These are phyloP conservation scores for Gasterosteus nipponicus DNA, from an alignment of 2,113 vertebrate species.

Conservation along the genomic window DNA sequence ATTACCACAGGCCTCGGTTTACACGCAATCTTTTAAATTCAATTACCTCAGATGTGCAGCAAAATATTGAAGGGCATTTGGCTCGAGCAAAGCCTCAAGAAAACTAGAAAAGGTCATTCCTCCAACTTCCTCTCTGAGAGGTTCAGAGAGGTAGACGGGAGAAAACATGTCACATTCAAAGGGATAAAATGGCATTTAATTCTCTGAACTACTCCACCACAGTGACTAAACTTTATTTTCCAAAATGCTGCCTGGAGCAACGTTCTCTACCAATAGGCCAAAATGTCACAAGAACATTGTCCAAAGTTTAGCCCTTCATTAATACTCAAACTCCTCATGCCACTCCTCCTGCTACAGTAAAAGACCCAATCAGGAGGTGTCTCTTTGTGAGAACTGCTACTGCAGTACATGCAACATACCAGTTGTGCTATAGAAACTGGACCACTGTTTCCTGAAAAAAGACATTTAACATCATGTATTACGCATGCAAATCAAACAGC, in stretches of 20 bases:
- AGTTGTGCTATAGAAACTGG: conserved; percentile 27
- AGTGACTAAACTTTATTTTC: conserved; percentile 57
- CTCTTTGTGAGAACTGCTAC: neutral
- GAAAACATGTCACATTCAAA: conserved; percentile 61
- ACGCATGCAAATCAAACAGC: conserved; percentile 73
- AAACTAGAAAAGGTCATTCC: conserved; percentile 78
- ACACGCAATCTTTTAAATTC: conserved; percentile 77
- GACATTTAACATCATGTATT: conserved; percentile 62
- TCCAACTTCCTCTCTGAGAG: conserved; percentile 63
- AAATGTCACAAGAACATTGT: conserved; percentile 51
- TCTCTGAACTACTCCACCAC: conserved; percentile 33
- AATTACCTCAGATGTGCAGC: conserved; percentile 76
- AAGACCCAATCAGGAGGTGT: conserved; percentile 22
- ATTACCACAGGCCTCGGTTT: conserved; percentile 73
- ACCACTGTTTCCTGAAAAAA: conserved; percentile 46
- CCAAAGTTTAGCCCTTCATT: conserved; percentile 55
- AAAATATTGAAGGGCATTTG: conserved; percentile 78
- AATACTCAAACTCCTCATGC: conserved; percentile 48
- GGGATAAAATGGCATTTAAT: conserved; percentile 69
- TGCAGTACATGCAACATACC: conserved; percentile 13
- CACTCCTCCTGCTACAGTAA: conserved; percentile 6
- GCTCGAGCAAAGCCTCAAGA: conserved; percentile 70
- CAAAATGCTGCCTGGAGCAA: conserved; percentile 56
- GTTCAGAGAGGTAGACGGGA: conserved; percentile 43
- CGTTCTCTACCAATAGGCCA: conserved; percentile 12